These are phyloP conservation scores for Augiades crinisus DNA, from an alignment of 2,888 invertebrate genomes.

Conservation along the genomic window DNA sequence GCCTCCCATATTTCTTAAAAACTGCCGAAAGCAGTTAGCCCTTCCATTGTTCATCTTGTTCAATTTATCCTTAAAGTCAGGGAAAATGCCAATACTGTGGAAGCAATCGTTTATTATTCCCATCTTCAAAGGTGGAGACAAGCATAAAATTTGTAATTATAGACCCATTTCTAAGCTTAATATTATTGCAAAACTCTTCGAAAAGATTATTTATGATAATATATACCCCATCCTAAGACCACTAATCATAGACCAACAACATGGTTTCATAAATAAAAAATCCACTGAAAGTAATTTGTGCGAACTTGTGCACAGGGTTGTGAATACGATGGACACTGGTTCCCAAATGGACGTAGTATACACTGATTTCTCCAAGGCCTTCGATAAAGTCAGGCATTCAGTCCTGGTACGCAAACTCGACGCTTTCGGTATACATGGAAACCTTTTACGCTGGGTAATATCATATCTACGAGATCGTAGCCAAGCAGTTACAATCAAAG, in stretches of 20 bases:
- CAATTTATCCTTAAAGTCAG: conserved; percentile 1
- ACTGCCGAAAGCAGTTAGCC: conserved; percentile 15
- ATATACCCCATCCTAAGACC: not conserved
- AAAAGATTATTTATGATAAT: not conserved
- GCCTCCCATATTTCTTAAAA: conserved; percentile 13
- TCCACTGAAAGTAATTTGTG: conserved; percentile 23
- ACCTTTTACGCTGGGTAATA: not conserved
- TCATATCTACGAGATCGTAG: not conserved
- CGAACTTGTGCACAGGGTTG: conserved; percentile 18
- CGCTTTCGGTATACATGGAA: not conserved
- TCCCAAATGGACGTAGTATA: conserved; percentile 29
- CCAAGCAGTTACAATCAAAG: not conserved
- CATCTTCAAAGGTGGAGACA: conserved; percentile 17
- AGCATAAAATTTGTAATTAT: conserved; percentile 10
- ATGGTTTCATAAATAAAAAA: conserved; percentile 1
- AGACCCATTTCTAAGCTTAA: conserved; percentile 22
- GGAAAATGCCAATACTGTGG: conserved; percentile 20
- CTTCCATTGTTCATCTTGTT: conserved; percentile 12
- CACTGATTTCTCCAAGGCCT: conserved; percentile 21
- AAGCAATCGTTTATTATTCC: conserved; percentile 20
- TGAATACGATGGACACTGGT: conserved; percentile 22
- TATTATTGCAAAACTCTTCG: conserved; percentile 1
- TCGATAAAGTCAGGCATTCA: conserved; percentile 28
- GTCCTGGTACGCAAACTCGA: conserved; percentile 1
- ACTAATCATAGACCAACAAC: conserved; percentile 1